Percentiles rank a stretch among this genome's conserved stretches.
These are phyloP conservation scores for Ophioderma brevispina DNA, from an alignment of 35 echinoderm and acorn worm genomes.

Conservation along the genomic window DNA sequence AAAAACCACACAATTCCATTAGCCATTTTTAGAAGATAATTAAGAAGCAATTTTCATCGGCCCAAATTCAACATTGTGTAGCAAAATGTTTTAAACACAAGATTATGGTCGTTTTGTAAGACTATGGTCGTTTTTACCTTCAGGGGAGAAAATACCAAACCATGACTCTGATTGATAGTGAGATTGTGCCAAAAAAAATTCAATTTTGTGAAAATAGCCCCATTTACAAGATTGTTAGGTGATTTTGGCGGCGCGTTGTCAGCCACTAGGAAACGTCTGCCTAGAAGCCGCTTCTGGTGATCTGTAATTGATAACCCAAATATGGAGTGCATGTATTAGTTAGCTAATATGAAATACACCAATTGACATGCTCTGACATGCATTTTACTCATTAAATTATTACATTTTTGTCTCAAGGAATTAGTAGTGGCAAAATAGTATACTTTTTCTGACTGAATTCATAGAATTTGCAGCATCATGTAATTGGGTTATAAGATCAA, in stretches of 20 bases:
- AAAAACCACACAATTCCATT: too few species aligned
- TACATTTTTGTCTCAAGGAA: conserved; percentile 10
- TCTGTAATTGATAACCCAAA: conserved; percentile 14
- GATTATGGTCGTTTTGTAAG: not conserved
- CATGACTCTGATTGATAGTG: not conserved
- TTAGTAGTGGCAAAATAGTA: not conserved
- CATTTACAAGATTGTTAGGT: conserved; percentile 1
- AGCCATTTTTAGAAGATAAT: not conserved
- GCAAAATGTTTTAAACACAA: not conserved
- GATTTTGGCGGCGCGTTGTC: not conserved
- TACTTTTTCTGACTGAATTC: not conserved
- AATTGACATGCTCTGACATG: conserved; percentile 9
- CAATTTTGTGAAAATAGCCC: conserved; percentile 8
- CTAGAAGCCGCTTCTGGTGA: not conserved
- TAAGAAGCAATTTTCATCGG: not conserved
- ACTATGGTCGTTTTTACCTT: not conserved
- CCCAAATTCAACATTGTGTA: not conserved
- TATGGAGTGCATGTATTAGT: not conserved
- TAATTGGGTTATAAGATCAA: conserved; percentile 14
- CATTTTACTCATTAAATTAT: conserved; percentile 11
- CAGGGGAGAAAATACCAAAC: not conserved
- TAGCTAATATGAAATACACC: not conserved
- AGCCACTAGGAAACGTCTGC: not conserved
- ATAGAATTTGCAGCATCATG: not conserved
- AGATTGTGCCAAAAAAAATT: not conserved